Conservation (phyloP, 2,888 invertebrate genomes). For the Oithona nana region DNA sequence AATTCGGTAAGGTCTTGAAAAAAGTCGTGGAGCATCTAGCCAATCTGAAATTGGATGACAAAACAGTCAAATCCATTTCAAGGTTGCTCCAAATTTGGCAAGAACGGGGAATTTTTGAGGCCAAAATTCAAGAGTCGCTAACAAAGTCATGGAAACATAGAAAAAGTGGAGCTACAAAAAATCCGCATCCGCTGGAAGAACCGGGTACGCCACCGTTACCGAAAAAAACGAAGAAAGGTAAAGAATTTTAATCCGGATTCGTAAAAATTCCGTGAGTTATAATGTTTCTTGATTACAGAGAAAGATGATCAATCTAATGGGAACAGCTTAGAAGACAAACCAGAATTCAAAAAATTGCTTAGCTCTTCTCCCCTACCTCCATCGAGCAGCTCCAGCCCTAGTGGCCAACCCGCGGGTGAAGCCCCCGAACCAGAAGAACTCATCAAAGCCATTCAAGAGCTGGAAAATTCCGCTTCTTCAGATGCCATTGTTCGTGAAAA, state of each 20-base stretch:
- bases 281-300: no score
- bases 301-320: constrained; percentile 7
- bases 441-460: constrained; percentile 54
- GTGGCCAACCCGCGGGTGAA: constrained; percentile 52
- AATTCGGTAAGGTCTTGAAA: constrained; percentile 56
- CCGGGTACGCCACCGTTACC: background rate
- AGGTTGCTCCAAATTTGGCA: constrained; percentile 78
- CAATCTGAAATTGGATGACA: constrained; percentile 46
- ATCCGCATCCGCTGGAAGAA: background rate
- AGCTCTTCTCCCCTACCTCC: background rate
- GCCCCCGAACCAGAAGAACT: constrained; percentile 83
- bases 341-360: background rate
- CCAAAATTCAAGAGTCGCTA: constrained; percentile 28
- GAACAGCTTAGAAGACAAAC: background rate
- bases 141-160: background rate
- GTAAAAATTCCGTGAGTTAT: no score
- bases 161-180: background rate
- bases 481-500: constrained; percentile 79
- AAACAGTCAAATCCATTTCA: constrained; percentile 55
- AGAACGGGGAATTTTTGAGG: constrained; percentile 71
- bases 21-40: constrained; percentile 71
- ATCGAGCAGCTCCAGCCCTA: constrained; percentile 26
- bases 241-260: no score
- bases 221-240: background rate
- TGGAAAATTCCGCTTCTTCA: constrained; percentile 86